Percentiles rank a stretch among this genome's conserved stretches.
phyloP scores from a whole-genome alignment of 2,797 vertebrate species.

The Chanos chanos region DNA sequence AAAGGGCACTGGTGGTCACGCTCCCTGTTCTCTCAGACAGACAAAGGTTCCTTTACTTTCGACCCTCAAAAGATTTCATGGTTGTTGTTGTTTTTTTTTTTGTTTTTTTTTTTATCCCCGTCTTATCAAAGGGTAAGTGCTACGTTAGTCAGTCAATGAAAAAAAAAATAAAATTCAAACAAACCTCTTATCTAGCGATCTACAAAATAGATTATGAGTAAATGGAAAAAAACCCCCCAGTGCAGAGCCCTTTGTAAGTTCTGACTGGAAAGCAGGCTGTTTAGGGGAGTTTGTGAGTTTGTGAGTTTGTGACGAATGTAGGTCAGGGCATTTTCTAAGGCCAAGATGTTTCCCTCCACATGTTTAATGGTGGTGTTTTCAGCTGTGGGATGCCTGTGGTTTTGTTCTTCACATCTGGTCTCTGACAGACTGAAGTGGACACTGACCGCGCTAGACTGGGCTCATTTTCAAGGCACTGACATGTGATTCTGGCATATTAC shows the following conservation, averaged over 20 bases:
- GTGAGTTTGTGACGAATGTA: conserved; percentile 31
- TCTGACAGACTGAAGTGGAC: conserved; percentile 46
- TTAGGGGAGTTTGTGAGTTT: neutral
- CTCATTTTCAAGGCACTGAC: conserved; percentile 56
- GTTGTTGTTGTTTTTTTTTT: too few species aligned
- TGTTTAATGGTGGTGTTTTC: conserved; percentile 46
- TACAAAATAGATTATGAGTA: too few species aligned
- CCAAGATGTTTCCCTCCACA: conserved; percentile 20
- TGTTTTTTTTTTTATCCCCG: too few species aligned
- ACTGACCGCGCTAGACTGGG: conserved; percentile 56
- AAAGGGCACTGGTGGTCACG: conserved; percentile 46
- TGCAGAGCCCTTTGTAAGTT: too few species aligned
- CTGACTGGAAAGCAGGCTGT: too few species aligned
- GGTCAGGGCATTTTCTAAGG: conserved; percentile 24
- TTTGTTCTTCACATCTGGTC: conserved; percentile 51
- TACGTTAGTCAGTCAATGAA: too few species aligned
- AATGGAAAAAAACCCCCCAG: too few species aligned
- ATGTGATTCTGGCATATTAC: conserved; percentile 52
- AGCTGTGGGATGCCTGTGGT: conserved; percentile 60
- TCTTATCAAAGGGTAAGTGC: too few species aligned
- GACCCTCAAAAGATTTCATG: too few species aligned
- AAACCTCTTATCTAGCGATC: too few species aligned
- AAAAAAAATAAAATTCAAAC: too few species aligned
- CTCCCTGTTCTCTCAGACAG: conserved; percentile 58
- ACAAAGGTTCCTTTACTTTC: conserved; percentile 45